Conservation (phyloP, 2,797 vertebrate genomes). For the Siniperca scherzeri region DNA sequence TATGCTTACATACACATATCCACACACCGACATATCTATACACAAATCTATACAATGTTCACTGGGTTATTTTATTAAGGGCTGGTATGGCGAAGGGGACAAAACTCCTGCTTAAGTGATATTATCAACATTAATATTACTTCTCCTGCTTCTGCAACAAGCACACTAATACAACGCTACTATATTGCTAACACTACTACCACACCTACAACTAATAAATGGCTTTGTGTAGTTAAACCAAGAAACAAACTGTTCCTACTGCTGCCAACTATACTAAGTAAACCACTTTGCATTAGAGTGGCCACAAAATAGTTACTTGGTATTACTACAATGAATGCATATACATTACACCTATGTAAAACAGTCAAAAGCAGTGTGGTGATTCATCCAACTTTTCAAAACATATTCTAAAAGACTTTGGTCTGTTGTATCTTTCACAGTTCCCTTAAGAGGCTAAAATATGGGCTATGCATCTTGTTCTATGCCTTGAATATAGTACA, state of each 20-base stretch:
- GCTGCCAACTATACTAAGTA: background rate
- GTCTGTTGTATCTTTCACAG: slow-evolving; percentile 15
- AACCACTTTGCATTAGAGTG: slow-evolving; percentile 4
- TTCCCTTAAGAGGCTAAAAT: slow-evolving; percentile 24
- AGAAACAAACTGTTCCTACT: background rate
- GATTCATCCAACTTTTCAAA: slow-evolving; percentile 12
- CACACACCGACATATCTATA: background rate
- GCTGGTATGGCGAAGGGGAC: background rate
- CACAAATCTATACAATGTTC: background rate
- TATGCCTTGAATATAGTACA: background rate
- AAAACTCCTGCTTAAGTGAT: slow-evolving; percentile 20
- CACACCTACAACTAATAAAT: background rate
- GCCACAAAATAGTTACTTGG: background rate
- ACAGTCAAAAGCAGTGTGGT: slow-evolving; percentile 7
- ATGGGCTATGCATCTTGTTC: slow-evolving; percentile 2
- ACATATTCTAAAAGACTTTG: slow-evolving; percentile 12
- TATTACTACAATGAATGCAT: background rate
- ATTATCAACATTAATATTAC: background rate
- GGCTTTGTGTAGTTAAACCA: slow-evolving; percentile 10
- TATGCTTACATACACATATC: background rate
- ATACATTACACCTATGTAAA: background rate
- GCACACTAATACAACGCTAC: background rate
- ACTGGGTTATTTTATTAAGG: background rate
- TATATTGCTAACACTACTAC: background rate
- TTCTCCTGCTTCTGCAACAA: slow-evolving; percentile 20